phyloP scores from a whole-genome alignment of 1,140 invertebrate species.

The Portunus trituberculatus region DNA sequence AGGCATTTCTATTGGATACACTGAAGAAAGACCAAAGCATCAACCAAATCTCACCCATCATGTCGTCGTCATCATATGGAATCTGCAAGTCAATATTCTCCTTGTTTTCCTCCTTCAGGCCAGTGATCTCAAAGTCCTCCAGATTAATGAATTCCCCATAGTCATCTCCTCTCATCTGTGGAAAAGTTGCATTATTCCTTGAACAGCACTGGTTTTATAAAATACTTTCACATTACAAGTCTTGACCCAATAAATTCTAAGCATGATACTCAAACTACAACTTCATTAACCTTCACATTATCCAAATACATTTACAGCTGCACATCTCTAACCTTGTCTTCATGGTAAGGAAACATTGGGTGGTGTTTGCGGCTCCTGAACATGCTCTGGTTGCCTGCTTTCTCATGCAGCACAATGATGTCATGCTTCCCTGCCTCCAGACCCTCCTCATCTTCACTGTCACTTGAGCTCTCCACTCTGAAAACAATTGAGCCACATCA shows the following conservation, averaged over 20 bases:
- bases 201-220: not conserved
- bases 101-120: slow-evolving; percentile 69
- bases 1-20: too few species aligned
- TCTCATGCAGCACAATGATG: slow-evolving; percentile 91
- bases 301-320: too few species aligned
- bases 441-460: slow-evolving; percentile 92
- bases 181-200: not conserved
- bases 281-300: too few species aligned
- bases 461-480: slow-evolving; percentile 84
- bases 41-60: slow-evolving; percentile 55
- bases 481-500: not conserved
- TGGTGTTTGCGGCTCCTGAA: slow-evolving; percentile 83
- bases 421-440: slow-evolving; percentile 88
- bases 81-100: slow-evolving; percentile 65
- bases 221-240: not conserved
- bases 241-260: too few species aligned
- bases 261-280: too few species aligned
- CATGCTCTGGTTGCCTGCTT: slow-evolving; percentile 83
- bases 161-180: slow-evolving; percentile 88
- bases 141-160: slow-evolving; percentile 94
- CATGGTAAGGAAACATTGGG: slow-evolving; percentile 97
- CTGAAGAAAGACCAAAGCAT: too few species aligned
- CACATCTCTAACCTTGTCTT: slow-evolving; percentile 89
- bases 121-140: slow-evolving; percentile 76
- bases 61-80: slow-evolving; percentile 53